These are phyloP conservation scores for Pardalotus punctatus DNA, from an alignment of 2,113 vertebrate genomes.

Conservation along the genomic window DNA sequence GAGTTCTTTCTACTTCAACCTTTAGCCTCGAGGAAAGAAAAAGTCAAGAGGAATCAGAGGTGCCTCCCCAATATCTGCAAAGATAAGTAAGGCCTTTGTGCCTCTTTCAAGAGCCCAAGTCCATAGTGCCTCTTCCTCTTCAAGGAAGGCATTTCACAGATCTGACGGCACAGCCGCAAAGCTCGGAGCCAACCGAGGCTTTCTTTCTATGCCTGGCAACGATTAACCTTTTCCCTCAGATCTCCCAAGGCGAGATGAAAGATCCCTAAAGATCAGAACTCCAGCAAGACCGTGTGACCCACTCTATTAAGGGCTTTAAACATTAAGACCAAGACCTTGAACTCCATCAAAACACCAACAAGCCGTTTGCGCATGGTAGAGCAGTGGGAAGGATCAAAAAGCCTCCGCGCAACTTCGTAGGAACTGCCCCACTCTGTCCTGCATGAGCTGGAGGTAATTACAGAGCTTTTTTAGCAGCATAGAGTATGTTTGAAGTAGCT, in stretches of 20 bases:
- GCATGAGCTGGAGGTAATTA: background rate
- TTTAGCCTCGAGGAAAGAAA: background rate
- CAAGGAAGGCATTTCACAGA: conserved; percentile 12
- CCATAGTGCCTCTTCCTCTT: background rate
- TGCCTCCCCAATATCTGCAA: background rate
- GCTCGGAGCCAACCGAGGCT: background rate
- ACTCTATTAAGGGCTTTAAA: conserved; percentile 41
- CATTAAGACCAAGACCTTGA: background rate
- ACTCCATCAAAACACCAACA: conserved; percentile 40
- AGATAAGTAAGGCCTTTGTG: conserved; percentile 5
- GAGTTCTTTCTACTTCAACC: background rate
- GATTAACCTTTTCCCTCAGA: conserved; percentile 51
- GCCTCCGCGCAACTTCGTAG: background rate
- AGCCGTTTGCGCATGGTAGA: background rate
- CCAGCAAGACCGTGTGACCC: conserved; percentile 14
- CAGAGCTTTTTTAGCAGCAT: background rate
- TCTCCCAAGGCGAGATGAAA: conserved; percentile 22
- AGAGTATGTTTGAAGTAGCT: background rate
- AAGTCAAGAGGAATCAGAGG: background rate
- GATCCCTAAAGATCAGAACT: conserved; percentile 37
- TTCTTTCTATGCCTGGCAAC: background rate
- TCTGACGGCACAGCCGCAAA: background rate
- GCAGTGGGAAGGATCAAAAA: background rate
- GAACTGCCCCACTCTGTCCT: background rate
- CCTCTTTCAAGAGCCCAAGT: background rate